phyloP scores from a whole-genome alignment of 2,113 vertebrate species.

The Xiphias gladius region DNA sequence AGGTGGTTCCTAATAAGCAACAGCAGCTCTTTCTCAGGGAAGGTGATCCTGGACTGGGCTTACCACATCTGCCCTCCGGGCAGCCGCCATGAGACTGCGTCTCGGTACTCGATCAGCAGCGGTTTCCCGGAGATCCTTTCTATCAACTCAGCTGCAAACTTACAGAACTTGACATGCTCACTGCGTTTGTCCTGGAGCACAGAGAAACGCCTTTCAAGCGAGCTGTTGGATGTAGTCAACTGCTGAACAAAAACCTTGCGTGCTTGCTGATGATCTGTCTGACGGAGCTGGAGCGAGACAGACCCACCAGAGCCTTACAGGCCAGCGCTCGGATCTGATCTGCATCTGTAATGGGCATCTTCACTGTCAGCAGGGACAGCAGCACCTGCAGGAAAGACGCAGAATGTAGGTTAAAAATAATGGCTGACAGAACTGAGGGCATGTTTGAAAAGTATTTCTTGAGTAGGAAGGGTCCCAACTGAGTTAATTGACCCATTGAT shows the following conservation, averaged over 20 bases:
- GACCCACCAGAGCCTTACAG: conserved; percentile 96
- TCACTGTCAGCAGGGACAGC: conserved; percentile 93
- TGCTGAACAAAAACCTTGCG: conserved; percentile 98
- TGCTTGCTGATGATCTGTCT: conserved; percentile 98
- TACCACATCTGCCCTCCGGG: conserved; percentile 97
- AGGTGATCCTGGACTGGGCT: conserved; percentile 97
- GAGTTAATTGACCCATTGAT: neutral
- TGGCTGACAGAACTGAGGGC: neutral
- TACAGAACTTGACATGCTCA: conserved; percentile 98
- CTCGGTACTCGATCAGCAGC: conserved; percentile 94
- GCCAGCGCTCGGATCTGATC: conserved; percentile 96
- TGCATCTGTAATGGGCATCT: conserved; percentile 98
- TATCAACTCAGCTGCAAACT: conserved; percentile 95
- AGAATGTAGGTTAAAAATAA: conserved; percentile 17
- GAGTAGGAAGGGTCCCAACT: neutral
- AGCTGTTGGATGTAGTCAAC: conserved; percentile 98
- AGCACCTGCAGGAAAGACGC: conserved; percentile 81
- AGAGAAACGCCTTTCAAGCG: conserved; percentile 98
- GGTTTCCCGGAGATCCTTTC: conserved; percentile 97
- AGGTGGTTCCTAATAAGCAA: conserved; percentile 97
- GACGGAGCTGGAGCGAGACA: conserved; percentile 93
- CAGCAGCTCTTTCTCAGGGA: conserved; percentile 97
- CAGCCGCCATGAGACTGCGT: conserved; percentile 96
- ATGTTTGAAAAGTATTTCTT: neutral
- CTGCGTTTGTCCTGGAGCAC: conserved; percentile 99